Evolutionary conservation across 2,888 invertebrate species (phyloP).

Genomic region (Stegophylla sp.): DNA sequence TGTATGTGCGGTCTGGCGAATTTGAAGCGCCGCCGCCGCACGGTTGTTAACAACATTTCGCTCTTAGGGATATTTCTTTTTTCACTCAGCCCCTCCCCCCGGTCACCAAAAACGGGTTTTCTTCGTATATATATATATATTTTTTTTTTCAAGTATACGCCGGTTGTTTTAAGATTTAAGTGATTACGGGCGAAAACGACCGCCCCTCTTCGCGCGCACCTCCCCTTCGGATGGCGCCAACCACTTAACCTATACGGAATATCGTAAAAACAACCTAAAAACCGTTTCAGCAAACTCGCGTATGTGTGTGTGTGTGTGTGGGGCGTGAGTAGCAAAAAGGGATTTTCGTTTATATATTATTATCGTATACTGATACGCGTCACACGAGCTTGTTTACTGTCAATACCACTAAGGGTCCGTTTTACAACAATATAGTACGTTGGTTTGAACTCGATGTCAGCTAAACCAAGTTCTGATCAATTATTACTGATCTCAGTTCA

Average conservation of each 20-base stretch:
- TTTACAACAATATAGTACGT: no score
- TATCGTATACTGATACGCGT: no score
- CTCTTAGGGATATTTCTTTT: conserved; percentile 38
- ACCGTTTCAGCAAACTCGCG: no score
- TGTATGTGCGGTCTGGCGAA: conserved; percentile 40
- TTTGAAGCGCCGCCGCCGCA: conserved; percentile 35
- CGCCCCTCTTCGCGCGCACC: not conserved
- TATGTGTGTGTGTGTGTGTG: no score
- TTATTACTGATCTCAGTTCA: no score
- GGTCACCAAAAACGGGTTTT: not conserved
- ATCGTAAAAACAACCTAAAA: conserved; percentile 29
- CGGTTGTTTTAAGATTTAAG: conserved; percentile 46
- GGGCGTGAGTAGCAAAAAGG: no score
- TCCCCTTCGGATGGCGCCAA: not conserved
- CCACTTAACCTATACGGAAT: conserved; percentile 8
- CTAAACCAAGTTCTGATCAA: no score
- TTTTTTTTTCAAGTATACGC: not conserved
- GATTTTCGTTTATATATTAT: no score
- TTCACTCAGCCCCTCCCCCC: not conserved
- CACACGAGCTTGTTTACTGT: no score
- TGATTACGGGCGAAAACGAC: conserved; percentile 27
- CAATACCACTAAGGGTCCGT: no score
- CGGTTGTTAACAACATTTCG: conserved; percentile 56
- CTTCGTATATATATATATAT: conserved; percentile 42
- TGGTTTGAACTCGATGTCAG: no score